Evolutionary conservation across 1,140 invertebrate genomes (phyloP), one percentile per base, ranked within the genome.

Genomic region (Paraescarpia echinospica): DNA sequence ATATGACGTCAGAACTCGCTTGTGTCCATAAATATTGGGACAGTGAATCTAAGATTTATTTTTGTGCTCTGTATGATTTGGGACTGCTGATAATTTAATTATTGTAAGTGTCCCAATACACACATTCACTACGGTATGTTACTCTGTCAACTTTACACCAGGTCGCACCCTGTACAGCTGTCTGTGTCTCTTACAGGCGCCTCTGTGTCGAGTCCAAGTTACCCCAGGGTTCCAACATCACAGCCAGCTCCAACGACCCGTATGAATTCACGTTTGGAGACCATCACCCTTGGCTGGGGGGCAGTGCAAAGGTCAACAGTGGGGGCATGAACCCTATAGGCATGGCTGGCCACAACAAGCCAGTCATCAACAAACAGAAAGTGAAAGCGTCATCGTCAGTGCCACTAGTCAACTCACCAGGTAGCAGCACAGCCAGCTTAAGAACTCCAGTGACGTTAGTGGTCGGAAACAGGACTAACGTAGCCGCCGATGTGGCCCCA

Each of bases 201-300:
- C 51, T 77, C 34, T 34, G 33, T 34, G 34, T 59, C 31, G 34
- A 90, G n/a, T 90, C 89, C 33, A 89, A 33, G 27, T 31, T 35
- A 34, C 89, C n/a, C 48, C 18, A 90, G 35, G 89, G 89, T 34
- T 90, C 89, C 33, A 90, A 34, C 89, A 90, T 90, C 18, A 34
- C 89, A 22, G 35, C 89, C 89, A 90, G 35, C n/a, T 34, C 89
- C 4, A 90, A 90, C 33, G 89, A 90, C 35, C 89, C 89, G 35
- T 90, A 90, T 33, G 89, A 90, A 34, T 90, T 90, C 35, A 90
- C 89, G 18, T 33, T 90, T 22, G 89, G 89, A 34, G 89, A 90
- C 89, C 59, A 77, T 18, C 59, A 77, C 22, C 59, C 59, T 18
- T 77, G 59, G 59, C 59, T 77, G 59, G 59, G 59, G 59, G 59